phyloP scores from a whole-genome alignment of 2,113 vertebrate genomes.

The Misgurnus mizolepis region DNA sequence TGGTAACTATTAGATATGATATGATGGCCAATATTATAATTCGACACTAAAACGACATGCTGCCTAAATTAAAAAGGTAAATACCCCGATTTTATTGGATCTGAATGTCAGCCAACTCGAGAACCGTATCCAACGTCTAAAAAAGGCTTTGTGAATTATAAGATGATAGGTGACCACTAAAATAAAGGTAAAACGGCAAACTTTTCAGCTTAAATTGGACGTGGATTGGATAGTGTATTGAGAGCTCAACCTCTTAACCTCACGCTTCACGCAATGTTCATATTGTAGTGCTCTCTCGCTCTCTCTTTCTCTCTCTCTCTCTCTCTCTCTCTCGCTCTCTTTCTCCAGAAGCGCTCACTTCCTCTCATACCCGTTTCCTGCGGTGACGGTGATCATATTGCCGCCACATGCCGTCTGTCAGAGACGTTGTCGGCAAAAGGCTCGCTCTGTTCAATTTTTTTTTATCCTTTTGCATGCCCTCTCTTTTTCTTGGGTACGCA shows the following conservation, averaged over 20 bases:
- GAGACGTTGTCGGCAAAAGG: constrained; percentile 15
- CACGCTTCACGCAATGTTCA: constrained; percentile 11
- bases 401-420: constrained; percentile 40
- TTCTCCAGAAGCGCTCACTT: constrained; percentile 1
- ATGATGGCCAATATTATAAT: too few relatives aligned
- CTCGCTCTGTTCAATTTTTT: constrained; percentile 30
- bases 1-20: too few relatives aligned
- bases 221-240: neutral
- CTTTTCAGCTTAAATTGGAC: too few relatives aligned
- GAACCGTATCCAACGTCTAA: too few relatives aligned
- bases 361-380: constrained; percentile 29
- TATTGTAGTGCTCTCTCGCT: neutral
- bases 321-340: neutral
- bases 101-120: too few relatives aligned
- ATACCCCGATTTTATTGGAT: too few relatives aligned
- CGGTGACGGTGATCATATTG: constrained; percentile 17
- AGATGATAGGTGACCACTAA: too few relatives aligned
- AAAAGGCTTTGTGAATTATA: too few relatives aligned
- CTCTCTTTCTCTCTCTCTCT: neutral
- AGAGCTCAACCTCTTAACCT: constrained; percentile 7
- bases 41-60: too few relatives aligned
- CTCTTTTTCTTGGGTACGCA: constrained; percentile 11
- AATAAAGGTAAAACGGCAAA: too few relatives aligned
- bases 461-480: neutral
- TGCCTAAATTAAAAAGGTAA: too few relatives aligned